These are phyloP conservation scores for Therioaphis trifolii DNA, from an alignment of 2,888 invertebrate species.

Conservation along the genomic window DNA sequence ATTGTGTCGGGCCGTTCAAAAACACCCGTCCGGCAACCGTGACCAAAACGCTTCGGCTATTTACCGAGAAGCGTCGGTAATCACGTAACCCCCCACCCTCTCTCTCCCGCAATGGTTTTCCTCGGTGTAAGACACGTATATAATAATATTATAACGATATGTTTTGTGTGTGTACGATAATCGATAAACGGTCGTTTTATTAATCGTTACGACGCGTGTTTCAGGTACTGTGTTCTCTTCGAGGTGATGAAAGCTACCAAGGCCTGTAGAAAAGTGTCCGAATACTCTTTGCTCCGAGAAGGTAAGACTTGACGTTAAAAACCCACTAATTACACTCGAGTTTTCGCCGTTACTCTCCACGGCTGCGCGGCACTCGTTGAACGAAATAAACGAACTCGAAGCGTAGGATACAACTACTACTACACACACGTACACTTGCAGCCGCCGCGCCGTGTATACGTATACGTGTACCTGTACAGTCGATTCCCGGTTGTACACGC, in stretches of 20 bases:
- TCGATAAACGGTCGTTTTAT: no score
- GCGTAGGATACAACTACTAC: conserved; percentile 3
- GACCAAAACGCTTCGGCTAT: no score
- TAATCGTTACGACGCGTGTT: conserved; percentile 35
- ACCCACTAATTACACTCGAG: conserved; percentile 33
- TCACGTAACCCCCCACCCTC: no score
- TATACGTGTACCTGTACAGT: neutral
- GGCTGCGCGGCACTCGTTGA: conserved; percentile 67
- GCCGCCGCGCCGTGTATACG: neutral
- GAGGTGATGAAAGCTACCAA: conserved; percentile 85
- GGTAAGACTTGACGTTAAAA: conserved; percentile 71
- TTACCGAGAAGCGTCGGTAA: no score
- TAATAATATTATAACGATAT: no score
- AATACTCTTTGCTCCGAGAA: conserved; percentile 79
- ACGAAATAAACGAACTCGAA: conserved; percentile 40
- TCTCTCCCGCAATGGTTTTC: no score
- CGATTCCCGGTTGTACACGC: neutral
- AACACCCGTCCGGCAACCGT: no score
- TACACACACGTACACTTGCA: neutral
- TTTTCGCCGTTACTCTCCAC: conserved; percentile 50
- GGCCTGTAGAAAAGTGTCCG: conserved; percentile 81
- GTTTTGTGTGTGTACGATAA: no score
- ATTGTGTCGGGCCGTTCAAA: no score
- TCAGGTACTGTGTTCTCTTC: conserved; percentile 88
- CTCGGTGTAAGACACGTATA: no score